A percentile compares a stretch with the other conserved stretches of the same genome.
phyloP scores from a whole-genome alignment of 1,140 invertebrate genomes.

The Epicauta chinensis region DNA sequence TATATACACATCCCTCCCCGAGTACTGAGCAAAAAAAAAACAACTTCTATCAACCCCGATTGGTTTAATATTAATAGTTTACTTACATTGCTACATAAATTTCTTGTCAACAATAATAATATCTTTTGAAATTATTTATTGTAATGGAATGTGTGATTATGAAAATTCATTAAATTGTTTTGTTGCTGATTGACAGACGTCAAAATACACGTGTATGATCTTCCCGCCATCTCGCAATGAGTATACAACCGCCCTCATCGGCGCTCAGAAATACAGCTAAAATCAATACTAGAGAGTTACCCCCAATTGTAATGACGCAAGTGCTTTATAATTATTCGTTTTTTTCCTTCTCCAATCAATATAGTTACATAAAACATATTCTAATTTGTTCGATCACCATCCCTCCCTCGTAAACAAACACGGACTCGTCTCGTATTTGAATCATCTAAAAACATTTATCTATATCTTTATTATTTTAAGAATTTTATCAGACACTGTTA shows the following conservation, averaged over 20 bases:
- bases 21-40: too few relatives aligned
- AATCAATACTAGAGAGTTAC: conserved; percentile 26
- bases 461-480: too few relatives aligned
- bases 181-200: conserved; percentile 33
- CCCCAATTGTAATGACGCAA: conserved; percentile 28
- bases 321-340: conserved; percentile 15
- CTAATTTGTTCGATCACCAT: too few relatives aligned
- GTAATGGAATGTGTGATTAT: too few relatives aligned
- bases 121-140: too few relatives aligned
- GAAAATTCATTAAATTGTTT: conserved; percentile 10
- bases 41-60: too few relatives aligned
- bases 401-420: too few relatives aligned
- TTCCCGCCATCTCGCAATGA: conserved; percentile 33
- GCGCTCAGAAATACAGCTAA: conserved; percentile 22
- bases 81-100: neutral
- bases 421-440: too few relatives aligned
- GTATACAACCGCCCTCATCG: conserved; percentile 13
- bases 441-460: too few relatives aligned
- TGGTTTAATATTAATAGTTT: too few relatives aligned
- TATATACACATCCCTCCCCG: conserved; percentile 22
- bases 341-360: conserved; percentile 17
- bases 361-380: conserved; percentile 7
- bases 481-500: too few relatives aligned
- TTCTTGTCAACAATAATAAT: too few relatives aligned
- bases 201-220: conserved; percentile 34